These are phyloP conservation scores for Drosophila ercepeae DNA, from an alignment of 1,140 invertebrate genomes.

Conservation along the genomic window DNA sequence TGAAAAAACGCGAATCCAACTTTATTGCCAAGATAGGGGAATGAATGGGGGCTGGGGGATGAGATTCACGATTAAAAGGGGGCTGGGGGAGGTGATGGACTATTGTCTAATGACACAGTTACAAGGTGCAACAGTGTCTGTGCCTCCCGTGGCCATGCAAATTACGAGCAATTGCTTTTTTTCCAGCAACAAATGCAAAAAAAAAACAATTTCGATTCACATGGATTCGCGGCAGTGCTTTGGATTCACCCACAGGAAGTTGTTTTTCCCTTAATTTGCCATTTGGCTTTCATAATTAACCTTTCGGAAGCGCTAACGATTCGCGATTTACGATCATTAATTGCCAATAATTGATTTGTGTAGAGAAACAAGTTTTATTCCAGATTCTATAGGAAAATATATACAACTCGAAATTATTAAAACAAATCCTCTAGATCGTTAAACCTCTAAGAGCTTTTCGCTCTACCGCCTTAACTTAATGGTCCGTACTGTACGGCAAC, in stretches of 20 bases:
- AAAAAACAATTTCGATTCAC: neutral
- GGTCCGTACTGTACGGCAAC: conserved; percentile 13
- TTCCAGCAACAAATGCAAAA: too few species aligned
- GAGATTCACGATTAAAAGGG: neutral
- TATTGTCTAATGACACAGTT: conserved; percentile 62
- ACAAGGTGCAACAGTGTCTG: conserved; percentile 17
- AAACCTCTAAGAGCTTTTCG: neutral
- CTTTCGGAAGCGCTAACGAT: conserved; percentile 7
- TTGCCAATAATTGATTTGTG: conserved; percentile 10
- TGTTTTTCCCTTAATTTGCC: conserved; percentile 20
- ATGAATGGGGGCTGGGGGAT: neutral
- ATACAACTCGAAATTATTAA: too few species aligned
- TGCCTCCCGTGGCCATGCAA: conserved; percentile 55
- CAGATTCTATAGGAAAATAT: neutral
- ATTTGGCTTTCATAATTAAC: conserved; percentile 19
- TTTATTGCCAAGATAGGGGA: neutral
- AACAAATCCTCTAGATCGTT: too few species aligned
- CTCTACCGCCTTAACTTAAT: neutral
- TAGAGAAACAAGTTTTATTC: neutral
- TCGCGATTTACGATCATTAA: conserved; percentile 6
- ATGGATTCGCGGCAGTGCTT: neutral
- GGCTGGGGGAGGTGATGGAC: neutral
- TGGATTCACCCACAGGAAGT: conserved; percentile 24
- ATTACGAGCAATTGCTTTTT: conserved; percentile 60
- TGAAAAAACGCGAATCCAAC: conserved; percentile 36